A percentile compares a stretch with the other conserved stretches of the same genome.
These are phyloP conservation scores for Axis porcinus DNA, from an alignment of 2,113 vertebrate genomes.

Conservation along the genomic window DNA sequence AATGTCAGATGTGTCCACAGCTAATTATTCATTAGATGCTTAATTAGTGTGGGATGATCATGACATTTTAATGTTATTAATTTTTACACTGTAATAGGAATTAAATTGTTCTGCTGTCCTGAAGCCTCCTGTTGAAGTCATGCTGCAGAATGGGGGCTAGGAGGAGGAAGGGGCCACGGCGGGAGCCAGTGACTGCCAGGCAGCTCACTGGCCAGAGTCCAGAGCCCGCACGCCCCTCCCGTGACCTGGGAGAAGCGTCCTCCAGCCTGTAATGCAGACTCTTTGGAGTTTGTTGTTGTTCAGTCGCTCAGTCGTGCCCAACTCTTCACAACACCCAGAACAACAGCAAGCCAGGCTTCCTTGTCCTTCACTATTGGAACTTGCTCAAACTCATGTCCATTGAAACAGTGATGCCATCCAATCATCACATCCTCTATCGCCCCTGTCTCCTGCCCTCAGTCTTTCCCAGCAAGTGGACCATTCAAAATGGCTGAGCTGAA, in stretches of 20 bases:
- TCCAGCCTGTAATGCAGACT: neutral
- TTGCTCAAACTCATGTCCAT: neutral
- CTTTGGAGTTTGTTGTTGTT: neutral
- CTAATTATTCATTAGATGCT: conserved; percentile 96
- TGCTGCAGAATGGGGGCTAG: neutral
- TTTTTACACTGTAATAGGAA: conserved; percentile 81
- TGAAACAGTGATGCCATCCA: neutral
- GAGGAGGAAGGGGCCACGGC: neutral
- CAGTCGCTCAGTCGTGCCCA: neutral
- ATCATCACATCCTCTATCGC: neutral
- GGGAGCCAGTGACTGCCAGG: neutral
- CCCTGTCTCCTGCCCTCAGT: neutral
- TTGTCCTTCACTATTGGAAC: neutral
- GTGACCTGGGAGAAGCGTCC: neutral
- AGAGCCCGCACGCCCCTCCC: neutral
- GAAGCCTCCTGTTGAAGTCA: conserved; percentile 13
- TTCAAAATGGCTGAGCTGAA: rapidly evolving
- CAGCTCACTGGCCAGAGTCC: neutral
- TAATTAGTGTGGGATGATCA: conserved; percentile 92
- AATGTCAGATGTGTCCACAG: conserved; percentile 93
- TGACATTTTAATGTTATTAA: conserved; percentile 92
- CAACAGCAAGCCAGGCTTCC: neutral
- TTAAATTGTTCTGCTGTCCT: conserved; percentile 66
- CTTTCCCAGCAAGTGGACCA: neutral
- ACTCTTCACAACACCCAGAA: neutral